Evolutionary conservation across 2,888 invertebrate species (phyloP).

Genomic region (Arctia plantaginis): DNA sequence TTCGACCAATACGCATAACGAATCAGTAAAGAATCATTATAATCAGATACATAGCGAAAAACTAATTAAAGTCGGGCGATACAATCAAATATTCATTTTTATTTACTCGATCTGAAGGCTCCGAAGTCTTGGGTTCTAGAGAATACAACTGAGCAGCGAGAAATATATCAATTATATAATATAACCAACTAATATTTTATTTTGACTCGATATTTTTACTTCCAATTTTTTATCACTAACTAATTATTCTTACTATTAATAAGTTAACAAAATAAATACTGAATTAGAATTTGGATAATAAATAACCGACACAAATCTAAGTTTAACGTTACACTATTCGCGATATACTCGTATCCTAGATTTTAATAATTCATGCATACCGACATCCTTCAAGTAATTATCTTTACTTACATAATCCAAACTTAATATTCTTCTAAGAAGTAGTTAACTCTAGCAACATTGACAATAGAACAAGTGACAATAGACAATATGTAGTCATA

Average conservation of each 20-base stretch:
- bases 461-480: conserved; percentile 39
- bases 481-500: conserved; percentile 25
- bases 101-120: background rate
- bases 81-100: background rate
- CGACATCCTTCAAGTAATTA: background rate
- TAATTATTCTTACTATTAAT: background rate
- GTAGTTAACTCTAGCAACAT: conserved; percentile 41
- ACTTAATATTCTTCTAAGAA: conserved; percentile 6
- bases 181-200: background rate
- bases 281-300: background rate
- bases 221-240: background rate
- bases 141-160: background rate
- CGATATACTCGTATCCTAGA: background rate
- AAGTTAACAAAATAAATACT: background rate
- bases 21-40: background rate
- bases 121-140: background rate
- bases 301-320: background rate
- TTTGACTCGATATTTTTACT: background rate
- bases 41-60: background rate
- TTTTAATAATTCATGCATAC: background rate
- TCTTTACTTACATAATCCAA: background rate
- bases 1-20: background rate
- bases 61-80: background rate
- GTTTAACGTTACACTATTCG: background rate
- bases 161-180: background rate